Percentiles rank a stretch among this genome's conserved stretches.
These are phyloP conservation scores for Cephus rjabovi DNA, from an alignment of 2,888 invertebrate species.

Conservation along the genomic window DNA sequence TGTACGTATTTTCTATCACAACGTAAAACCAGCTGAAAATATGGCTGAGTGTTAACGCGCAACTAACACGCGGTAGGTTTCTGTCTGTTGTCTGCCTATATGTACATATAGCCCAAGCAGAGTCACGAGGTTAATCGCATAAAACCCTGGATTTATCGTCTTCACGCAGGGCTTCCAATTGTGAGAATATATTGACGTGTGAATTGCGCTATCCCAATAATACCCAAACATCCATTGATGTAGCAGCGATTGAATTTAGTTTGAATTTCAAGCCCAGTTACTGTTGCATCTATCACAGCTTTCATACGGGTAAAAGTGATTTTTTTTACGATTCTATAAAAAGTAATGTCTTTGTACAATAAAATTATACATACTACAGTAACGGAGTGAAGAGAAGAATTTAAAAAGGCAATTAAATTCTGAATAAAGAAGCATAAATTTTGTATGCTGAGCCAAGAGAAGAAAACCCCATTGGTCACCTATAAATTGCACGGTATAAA, in stretches of 20 bases:
- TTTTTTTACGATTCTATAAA: background rate
- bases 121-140: slow-evolving; percentile 28
- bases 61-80: background rate
- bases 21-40: background rate
- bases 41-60: background rate
- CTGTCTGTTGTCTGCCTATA: background rate
- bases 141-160: slow-evolving; percentile 37
- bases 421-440: background rate
- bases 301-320: background rate
- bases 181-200: slow-evolving; percentile 6
- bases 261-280: background rate
- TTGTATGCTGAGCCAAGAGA: background rate
- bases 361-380: background rate
- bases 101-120: background rate
- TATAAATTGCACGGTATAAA: background rate
- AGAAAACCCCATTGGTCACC: background rate
- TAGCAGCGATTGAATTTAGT: background rate
- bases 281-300: background rate
- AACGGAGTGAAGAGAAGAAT: background rate
- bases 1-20: background rate
- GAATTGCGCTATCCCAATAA: background rate
- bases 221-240: background rate
- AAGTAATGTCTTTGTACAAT: background rate
- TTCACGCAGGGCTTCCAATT: slow-evolving; percentile 32
- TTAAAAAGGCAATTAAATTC: background rate